These are phyloP conservation scores for Andrena camellia DNA, from an alignment of 2,888 invertebrate genomes.

Conservation along the genomic window DNA sequence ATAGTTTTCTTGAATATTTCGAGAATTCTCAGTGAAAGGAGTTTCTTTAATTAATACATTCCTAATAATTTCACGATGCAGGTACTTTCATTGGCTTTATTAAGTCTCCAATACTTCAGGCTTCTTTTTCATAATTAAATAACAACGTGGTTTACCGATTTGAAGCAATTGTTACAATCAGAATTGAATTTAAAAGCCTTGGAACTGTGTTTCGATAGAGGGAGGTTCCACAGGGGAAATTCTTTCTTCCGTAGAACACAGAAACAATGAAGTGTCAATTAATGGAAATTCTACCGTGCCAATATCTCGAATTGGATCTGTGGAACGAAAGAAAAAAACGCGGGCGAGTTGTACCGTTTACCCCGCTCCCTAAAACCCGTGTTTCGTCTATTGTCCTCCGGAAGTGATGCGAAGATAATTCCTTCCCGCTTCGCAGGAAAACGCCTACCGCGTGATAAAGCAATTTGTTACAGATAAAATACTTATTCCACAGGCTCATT, in stretches of 20 bases:
- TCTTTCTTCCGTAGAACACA: background rate
- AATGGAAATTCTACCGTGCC: background rate
- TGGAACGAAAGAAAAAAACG: background rate
- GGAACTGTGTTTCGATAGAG: too few species aligned
- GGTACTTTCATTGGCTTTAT: too few species aligned
- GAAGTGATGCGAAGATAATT: constrained; percentile 72
- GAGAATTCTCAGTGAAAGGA: too few species aligned
- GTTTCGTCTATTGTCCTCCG: constrained; percentile 63
- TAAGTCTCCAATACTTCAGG: too few species aligned
- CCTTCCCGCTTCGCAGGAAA: constrained; percentile 76
- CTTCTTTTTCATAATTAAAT: too few species aligned
- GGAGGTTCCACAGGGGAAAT: too few species aligned
- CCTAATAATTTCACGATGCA: too few species aligned
- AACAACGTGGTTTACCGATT: too few species aligned
- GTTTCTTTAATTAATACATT: too few species aligned
- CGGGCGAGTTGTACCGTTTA: constrained; percentile 3
- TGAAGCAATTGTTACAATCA: too few species aligned
- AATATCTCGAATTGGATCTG: background rate
- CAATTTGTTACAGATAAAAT: constrained; percentile 68
- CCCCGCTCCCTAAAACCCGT: constrained; percentile 40
- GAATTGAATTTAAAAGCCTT: too few species aligned
- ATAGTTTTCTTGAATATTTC: too few species aligned
- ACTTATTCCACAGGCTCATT: constrained; percentile 52
- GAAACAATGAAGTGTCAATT: background rate
- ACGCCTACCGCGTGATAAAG: constrained; percentile 76